phyloP scores from a whole-genome alignment of 2,888 invertebrate genomes.

The Caenorhabditis sp. region DNA sequence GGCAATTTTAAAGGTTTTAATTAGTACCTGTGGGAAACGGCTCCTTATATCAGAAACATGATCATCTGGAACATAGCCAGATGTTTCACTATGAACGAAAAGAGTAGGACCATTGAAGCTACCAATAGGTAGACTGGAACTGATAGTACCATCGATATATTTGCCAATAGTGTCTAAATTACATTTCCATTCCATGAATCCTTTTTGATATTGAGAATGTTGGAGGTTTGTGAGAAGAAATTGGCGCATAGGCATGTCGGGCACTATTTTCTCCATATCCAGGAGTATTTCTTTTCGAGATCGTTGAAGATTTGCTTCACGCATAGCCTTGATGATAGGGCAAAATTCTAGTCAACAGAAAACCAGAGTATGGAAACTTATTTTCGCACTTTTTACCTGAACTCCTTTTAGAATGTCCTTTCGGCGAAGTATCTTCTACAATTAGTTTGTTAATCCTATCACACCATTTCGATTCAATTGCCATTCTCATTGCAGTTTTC shows the following conservation, averaged over 20 bases:
- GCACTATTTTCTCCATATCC: conserved; percentile 71
- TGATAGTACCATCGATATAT: conserved; percentile 76
- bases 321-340: conserved; percentile 54
- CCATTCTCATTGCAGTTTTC: conserved; percentile 59
- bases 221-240: conserved; percentile 87
- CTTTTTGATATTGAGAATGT: conserved; percentile 11
- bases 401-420: conserved; percentile 48
- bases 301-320: conserved; percentile 47
- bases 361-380: too few species aligned
- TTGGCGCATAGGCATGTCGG: conserved; percentile 77
- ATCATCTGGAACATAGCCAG: conserved; percentile 78
- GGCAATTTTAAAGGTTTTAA: not conserved
- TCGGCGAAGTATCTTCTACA: conserved; percentile 63
- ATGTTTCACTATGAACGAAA: conserved; percentile 86
- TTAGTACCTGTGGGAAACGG: conserved; percentile 48
- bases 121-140: conserved; percentile 27
- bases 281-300: conserved; percentile 51
- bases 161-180: conserved; percentile 80
- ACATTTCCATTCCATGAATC: conserved; percentile 72
- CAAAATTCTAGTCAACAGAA: conserved; percentile 52
- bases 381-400: too few species aligned
- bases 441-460: conserved; percentile 36
- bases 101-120: conserved; percentile 79
- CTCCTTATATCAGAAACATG: conserved; percentile 64
- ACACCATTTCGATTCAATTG: conserved; percentile 45